These are phyloP conservation scores for Alsophila aescularia DNA, from an alignment of 2,888 invertebrate genomes.

Conservation along the genomic window DNA sequence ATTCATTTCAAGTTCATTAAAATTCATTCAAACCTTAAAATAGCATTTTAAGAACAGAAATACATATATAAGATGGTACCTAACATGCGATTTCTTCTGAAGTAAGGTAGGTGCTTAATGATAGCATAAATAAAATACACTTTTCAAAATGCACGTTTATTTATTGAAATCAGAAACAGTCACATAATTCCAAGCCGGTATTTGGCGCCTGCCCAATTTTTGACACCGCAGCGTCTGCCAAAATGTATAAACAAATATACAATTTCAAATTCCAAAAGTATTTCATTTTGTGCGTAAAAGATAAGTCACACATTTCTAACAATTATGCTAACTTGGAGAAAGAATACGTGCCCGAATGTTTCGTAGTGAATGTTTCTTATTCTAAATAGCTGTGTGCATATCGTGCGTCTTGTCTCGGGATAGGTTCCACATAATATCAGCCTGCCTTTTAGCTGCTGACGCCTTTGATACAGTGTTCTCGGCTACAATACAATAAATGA, in stretches of 20 bases:
- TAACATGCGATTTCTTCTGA: too few relatives aligned
- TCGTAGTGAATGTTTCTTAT: constrained; percentile 31
- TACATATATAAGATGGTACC: too few relatives aligned
- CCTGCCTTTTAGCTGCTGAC: not conserved
- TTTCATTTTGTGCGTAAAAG: constrained; percentile 55
- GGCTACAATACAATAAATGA: constrained; percentile 43
- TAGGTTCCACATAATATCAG: constrained; percentile 11
- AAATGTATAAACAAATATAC: constrained; percentile 35
- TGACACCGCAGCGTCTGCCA: constrained; percentile 40
- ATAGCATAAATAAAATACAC: constrained; percentile 4
- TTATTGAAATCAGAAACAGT: constrained; percentile 70
- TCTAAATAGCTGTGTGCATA: constrained; percentile 20
- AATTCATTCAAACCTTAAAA: too few relatives aligned
- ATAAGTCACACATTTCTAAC: constrained; percentile 23
- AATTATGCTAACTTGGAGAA: constrained; percentile 31
- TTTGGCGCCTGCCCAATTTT: constrained; percentile 52
- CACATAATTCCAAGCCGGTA: constrained; percentile 68
- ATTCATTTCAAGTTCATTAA: too few relatives aligned
- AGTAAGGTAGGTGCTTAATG: not conserved
- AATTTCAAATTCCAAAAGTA: constrained; percentile 38
- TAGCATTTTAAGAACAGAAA: too few relatives aligned
- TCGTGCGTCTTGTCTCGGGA: constrained; percentile 11
- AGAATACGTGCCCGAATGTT: constrained; percentile 27
- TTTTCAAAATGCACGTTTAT: constrained; percentile 60
- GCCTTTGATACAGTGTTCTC: not conserved